Percentiles rank a stretch among this genome's conserved stretches.
These are phyloP conservation scores for Pangasius djambal DNA, from an alignment of 2,797 vertebrate species.

Conservation along the genomic window DNA sequence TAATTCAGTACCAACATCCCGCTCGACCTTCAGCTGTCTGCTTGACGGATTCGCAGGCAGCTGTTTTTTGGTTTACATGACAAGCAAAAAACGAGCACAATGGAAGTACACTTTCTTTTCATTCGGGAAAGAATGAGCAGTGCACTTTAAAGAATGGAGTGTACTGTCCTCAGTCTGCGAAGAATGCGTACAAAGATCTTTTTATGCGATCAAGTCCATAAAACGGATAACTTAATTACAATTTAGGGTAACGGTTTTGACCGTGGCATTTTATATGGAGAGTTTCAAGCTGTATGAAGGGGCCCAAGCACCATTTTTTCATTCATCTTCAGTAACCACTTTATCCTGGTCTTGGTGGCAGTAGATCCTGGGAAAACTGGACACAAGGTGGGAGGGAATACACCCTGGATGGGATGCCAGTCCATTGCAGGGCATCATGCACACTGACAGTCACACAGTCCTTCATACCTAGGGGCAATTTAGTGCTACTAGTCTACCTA, in stretches of 20 bases:
- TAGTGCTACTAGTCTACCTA: background rate
- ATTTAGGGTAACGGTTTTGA: background rate
- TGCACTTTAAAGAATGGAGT: background rate
- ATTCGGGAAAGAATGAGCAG: slow-evolving; percentile 3
- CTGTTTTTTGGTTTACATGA: slow-evolving; percentile 63
- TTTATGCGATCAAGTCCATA: background rate
- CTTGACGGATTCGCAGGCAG: slow-evolving; percentile 62
- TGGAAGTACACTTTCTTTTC: slow-evolving; percentile 5
- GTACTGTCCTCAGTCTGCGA: background rate
- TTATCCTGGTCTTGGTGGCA: background rate
- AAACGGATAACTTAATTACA: background rate
- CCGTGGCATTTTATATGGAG: background rate
- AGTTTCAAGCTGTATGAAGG: background rate
- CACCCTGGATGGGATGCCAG: background rate
- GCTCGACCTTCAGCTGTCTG: slow-evolving; percentile 70
- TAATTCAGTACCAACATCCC: slow-evolving; percentile 53
- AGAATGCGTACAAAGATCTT: background rate
- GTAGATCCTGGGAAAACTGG: background rate
- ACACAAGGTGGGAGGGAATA: background rate
- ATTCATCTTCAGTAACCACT: too few species aligned
- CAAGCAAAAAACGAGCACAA: slow-evolving; percentile 33
- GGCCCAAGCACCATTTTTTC: background rate
- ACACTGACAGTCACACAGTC: background rate
- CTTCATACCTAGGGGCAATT: background rate
- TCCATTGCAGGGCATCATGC: background rate